phyloP scores from a whole-genome alignment of 2,797 vertebrate genomes.

The Harpagifer antarcticus region DNA sequence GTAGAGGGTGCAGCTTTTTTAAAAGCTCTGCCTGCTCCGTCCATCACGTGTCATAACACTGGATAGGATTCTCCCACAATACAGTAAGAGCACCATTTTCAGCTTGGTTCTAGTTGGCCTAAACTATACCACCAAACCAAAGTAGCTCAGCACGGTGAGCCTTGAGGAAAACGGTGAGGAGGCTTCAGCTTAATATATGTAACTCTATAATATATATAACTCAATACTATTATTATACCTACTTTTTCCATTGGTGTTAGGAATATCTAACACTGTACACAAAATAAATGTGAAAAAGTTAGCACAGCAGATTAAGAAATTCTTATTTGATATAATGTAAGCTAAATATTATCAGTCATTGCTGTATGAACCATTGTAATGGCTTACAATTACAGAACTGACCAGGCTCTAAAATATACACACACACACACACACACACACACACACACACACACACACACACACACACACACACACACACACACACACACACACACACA shows the following conservation, averaged over 20 bases:
- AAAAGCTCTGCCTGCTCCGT: slow-evolving; percentile 72
- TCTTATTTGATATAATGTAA: slow-evolving; percentile 36
- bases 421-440: slow-evolving; percentile 44
- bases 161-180: slow-evolving; percentile 8
- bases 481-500: slow-evolving; percentile 23
- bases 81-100: slow-evolving; percentile 46
- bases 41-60: slow-evolving; percentile 76
- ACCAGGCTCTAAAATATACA: slow-evolving; percentile 49
- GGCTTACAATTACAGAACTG: slow-evolving; percentile 62
- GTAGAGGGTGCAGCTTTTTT: slow-evolving; percentile 73
- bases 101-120: slow-evolving; percentile 37
- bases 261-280: slow-evolving; percentile 3
- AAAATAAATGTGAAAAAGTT: slow-evolving; percentile 6
- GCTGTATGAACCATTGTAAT: slow-evolving; percentile 27
- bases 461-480: slow-evolving; percentile 52
- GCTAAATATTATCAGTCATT: slow-evolving; percentile 32
- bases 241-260: slow-evolving; percentile 8
- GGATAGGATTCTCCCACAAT: slow-evolving; percentile 62
- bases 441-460: slow-evolving; percentile 34
- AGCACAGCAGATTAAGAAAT: slow-evolving; percentile 3
- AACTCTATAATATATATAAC: no score
- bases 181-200: neutral
- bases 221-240: slow-evolving; percentile 14
- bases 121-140: slow-evolving; percentile 19
- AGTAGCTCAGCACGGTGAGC: slow-evolving; percentile 1